Percentiles rank a stretch among this genome's conserved stretches.
Conservation (phyloP, 2,888 invertebrate species). For the Gisinianus flammeolus region DNA sequence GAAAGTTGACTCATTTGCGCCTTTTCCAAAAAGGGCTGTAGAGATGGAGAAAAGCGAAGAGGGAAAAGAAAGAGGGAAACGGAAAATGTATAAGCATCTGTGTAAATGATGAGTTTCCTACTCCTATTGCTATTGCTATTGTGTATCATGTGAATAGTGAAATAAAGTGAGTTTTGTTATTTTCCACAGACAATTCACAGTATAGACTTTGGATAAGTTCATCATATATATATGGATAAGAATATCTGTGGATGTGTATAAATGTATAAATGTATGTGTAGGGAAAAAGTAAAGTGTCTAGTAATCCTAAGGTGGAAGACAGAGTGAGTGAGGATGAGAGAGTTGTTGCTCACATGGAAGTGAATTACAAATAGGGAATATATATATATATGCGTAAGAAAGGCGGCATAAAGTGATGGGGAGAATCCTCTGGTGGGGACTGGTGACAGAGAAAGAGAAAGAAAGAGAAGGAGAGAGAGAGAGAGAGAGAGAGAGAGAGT, state of each 20-base stretch:
- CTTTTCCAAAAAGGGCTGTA: not conserved
- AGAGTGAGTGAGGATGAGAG: not conserved
- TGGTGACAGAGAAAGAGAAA: no score
- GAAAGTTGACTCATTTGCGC: not conserved
- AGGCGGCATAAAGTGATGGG: slow-evolving; percentile 31
- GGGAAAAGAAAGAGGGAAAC: not conserved
- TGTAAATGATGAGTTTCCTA: not conserved
- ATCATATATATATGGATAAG: not conserved
- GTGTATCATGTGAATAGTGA: not conserved
- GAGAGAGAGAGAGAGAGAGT: not conserved
- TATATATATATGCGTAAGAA: slow-evolving; percentile 22
- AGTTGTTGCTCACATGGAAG: slow-evolving; percentile 44
- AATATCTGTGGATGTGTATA: not conserved
- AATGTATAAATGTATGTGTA: slow-evolving; percentile 7
- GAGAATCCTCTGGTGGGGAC: not conserved
- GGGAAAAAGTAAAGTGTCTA: no score
- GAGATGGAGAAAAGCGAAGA: not conserved
- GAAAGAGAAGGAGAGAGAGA: not conserved
- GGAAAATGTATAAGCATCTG: not conserved
- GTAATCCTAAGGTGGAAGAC: slow-evolving; percentile 26
- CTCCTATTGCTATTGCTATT: not conserved
- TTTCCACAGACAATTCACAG: no score
- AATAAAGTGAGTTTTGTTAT: not conserved
- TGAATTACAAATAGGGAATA: slow-evolving; percentile 53
- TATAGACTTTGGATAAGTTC: not conserved